phyloP scores from a whole-genome alignment of 2,797 vertebrate genomes.

The Cossypha dichroa region DNA sequence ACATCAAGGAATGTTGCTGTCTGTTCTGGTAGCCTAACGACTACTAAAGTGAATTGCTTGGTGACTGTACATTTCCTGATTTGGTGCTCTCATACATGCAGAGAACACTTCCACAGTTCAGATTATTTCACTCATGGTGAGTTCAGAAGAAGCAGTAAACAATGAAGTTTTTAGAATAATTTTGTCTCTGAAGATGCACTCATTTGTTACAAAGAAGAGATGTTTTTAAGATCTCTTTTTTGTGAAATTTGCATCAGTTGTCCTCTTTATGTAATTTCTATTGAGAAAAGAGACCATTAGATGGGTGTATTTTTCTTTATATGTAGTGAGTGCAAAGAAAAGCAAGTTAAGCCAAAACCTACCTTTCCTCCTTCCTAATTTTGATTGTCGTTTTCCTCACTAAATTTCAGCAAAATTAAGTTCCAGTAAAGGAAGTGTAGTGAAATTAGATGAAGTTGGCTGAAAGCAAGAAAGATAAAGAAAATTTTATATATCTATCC shows the following conservation, averaged over 20 bases:
- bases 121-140: not conserved
- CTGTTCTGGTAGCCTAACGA: not conserved
- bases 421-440: not conserved
- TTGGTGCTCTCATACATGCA: not conserved
- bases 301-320: not conserved
- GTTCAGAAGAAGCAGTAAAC: not conserved
- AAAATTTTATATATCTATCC: not conserved
- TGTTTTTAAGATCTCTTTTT: not conserved
- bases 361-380: not conserved
- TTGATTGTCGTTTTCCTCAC: not conserved
- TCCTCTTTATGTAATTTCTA: not conserved
- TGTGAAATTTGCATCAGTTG: not conserved
- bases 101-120: not conserved
- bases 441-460: not conserved
- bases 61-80: not conserved
- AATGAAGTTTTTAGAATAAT: not conserved
- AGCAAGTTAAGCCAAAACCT: not conserved
- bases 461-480: not conserved
- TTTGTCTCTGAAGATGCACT: not conserved
- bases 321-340: not conserved
- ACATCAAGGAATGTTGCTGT: slow-evolving; percentile 17
- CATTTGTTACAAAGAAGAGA: not conserved
- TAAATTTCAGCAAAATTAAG: not conserved
- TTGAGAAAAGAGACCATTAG: not conserved
- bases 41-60: not conserved